Evolutionary conservation across 23 tunicate species (phyloP), one percentile per base, ranked within the genome.

Genomic region (Aplidium turbinatum): DNA sequence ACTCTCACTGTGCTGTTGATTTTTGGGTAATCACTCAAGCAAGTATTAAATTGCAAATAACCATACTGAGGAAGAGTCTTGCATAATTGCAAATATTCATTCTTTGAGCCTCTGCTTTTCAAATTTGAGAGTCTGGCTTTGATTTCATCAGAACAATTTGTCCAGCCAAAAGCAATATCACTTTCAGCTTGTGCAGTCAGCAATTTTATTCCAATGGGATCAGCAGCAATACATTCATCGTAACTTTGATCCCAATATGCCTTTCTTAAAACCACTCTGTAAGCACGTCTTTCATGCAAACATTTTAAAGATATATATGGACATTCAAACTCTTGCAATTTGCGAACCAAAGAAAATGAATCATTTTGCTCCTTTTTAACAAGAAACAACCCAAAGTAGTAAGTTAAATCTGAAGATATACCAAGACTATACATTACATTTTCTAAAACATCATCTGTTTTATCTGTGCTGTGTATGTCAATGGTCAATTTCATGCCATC

Each of bases 291-390:
- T 24, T 84, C 86, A 0, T 36, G 22, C 47, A 91, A 30, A 32
- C 61, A 38, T 75, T 91, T 91, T 35, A 91, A 65, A 13, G 97
- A 84, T 53, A 91, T 91, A 51, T 77, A 91, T 1, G 97, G 97
- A 35, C 82, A 84, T 75, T 91, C 97, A 61, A 91, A 91, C 51
- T 84, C 86, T 69, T 91, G 97, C 40, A 91, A 54, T 46, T 78
- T 66, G 18, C 97, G 73, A 46, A 91, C 66, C 31, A 91, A 68
- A 77, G 50, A 70, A 27, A 11, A 32, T 5, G 11, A 4, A 9
- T 48, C n/a, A 4, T 47, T 13, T 22, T 6, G 26, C 3, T 89
- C 79, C 19, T 58, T 35, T 36, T 78, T 75, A 51, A 90, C 40
- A 19, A 90, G 61, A 57, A 38, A 90, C 2, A 90, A 42, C 1